Base-by-base conservation (phyloP, 2,113 vertebrate species). In the Ictalurus furcatus region DNA sequence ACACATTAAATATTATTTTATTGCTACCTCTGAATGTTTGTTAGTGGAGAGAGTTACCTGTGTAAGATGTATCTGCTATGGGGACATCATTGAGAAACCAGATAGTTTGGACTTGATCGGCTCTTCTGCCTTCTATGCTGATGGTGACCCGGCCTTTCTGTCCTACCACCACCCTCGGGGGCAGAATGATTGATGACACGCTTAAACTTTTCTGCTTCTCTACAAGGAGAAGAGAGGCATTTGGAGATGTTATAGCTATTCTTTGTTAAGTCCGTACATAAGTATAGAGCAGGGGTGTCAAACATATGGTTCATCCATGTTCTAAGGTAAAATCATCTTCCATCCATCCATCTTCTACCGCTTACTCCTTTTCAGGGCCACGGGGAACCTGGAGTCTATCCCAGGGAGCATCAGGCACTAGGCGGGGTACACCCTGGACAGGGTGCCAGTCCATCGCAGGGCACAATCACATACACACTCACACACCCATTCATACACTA, bases 131-230 rank as follows among this genome's bases (percentile, higher is more conserved):
- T 86, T 96, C 95, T 63, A 96, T 94, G 90, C 94, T 95, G 84
- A 96, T 84, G 0, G 94, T 93, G 81, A 96, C 93, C 17, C 95
- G 91, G 76, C 95, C 95, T 86, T 96, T 96, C 89, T 94, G 92
- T 54, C 96, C 96, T 1, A 95, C 94, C 1, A 92, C 89, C 79
- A 96, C 88, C 1, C 91, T 93, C 4, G 95, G 95, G 11, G 96
- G 96, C 81, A 96, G 93, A 85, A 96, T 95, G 85, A 96, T 92
- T 7, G 93, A 94, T 0, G 96, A 96, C 30, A 96, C 93, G 0
- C 13, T 94, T 86, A 96, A 93, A 8, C 94, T 95, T 92, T 96
- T 96, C 90, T 94, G 92, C 87, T 96, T 96, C 90, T 96, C 95
- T 96, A 87, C 13, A 61, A 3, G 25, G 56, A 59, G 44, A 52